Evolutionary conservation across 2,113 vertebrate genomes (phyloP), one percentile per base, ranked within the genome.

Genomic region (Catagonus wagneri): DNA sequence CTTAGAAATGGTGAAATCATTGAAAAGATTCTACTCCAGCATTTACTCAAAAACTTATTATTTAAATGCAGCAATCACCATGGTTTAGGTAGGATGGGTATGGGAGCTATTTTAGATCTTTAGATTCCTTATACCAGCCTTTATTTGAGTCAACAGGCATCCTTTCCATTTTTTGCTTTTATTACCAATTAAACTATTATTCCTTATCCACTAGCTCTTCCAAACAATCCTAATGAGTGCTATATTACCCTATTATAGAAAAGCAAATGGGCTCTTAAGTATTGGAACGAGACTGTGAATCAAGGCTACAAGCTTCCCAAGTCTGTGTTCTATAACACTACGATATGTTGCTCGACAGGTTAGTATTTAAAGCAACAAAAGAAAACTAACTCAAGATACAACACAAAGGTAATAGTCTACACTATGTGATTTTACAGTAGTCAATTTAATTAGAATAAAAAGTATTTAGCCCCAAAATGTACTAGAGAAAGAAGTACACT

Each of bases 1-100:
- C 60, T 90, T 79, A 83, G 17, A 96, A 96, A 93, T 9, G 81
- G 4, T 90, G 7, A 90, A 92, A 69, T 78, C 36, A 94, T 78
- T 56, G 58, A 83, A 39, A 86, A 94, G 22, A 76, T 16, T 74
- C 25, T 61, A 93, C 39, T 52, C 7, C 11, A 85, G 32, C 56
- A 95, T 39, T 91, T 85, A 69, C 6, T 79, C 65, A 93, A 15
- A 93, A 69, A 92, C 90, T 61, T 65, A 94, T 65, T 74, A 69
- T 20, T 81, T 63, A 90, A 91, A 34, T 81, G 4, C 7, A 84
- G 81, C n/a, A 74, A 94, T 54, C 20, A 84, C 44, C 19, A 94
- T 23, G 19, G 39, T 69, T 83, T 78, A 78, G 29, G 22, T 12
- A 81, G 61, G 29, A 20, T 60, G 19, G 7, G n/a, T 65, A 90